These are phyloP conservation scores for Perodicticus potto DNA, from an alignment of 2,797 vertebrate species.

Conservation along the genomic window DNA sequence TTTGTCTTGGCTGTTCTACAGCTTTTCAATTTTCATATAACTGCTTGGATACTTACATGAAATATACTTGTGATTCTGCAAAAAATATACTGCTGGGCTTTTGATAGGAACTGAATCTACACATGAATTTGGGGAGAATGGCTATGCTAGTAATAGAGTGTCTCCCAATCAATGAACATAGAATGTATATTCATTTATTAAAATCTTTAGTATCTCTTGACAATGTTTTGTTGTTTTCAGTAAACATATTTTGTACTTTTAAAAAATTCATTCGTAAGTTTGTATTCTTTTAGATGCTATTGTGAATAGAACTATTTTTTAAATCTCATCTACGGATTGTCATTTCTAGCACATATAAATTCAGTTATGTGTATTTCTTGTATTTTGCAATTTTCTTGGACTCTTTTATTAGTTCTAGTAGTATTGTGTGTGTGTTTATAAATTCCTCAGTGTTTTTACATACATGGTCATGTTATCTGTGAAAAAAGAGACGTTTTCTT, in stretches of 20 bases:
- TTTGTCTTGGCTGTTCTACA: not conserved
- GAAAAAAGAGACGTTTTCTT: not conserved
- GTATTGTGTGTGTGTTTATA: not conserved
- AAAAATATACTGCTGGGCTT: not conserved
- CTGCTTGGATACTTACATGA: not conserved
- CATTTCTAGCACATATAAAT: not conserved
- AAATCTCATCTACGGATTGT: not conserved
- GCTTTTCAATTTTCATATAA: not conserved
- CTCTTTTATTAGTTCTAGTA: not conserved
- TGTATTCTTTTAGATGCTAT: not conserved
- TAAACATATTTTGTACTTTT: not conserved
- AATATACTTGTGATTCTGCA: not conserved
- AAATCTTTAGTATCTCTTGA: not conserved
- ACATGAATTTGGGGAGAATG: not conserved
- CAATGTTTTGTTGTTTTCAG: not conserved
- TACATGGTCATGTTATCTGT: not conserved
- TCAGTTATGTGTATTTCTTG: not conserved
- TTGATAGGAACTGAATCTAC: not conserved
- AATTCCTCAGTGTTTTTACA: not conserved
- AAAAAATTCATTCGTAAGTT: not conserved
- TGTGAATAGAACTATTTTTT: not conserved
- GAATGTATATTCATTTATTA: not conserved
- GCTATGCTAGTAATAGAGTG: not conserved
- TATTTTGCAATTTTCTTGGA: not conserved
- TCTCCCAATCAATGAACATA: not conserved